phyloP scores from a whole-genome alignment of 2,888 invertebrate genomes.

The Hoplodrina blanda region DNA sequence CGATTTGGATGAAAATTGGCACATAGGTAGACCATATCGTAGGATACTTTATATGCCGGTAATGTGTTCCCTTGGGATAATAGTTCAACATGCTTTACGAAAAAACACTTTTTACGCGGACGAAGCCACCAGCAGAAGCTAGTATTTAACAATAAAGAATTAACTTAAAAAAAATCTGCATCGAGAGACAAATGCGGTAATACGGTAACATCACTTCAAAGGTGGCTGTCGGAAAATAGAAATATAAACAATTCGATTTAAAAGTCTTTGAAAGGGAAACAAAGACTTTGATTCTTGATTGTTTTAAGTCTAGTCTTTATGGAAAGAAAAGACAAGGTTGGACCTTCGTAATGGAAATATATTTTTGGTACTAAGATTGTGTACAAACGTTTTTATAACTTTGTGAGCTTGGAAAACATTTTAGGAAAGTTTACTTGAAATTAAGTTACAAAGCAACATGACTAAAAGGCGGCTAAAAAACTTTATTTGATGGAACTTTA shows the following conservation, averaged over 20 bases:
- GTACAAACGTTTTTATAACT: neutral
- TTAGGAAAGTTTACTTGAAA: neutral
- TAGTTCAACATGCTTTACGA: no score
- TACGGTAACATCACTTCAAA: neutral
- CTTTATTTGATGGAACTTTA: neutral
- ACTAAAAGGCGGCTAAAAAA: neutral
- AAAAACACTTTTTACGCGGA: no score
- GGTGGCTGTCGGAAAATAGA: neutral
- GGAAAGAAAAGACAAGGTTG: neutral
- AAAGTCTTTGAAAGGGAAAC: neutral
- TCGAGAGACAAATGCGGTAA: neutral
- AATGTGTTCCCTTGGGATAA: no score
- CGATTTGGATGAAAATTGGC: no score
- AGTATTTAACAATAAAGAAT: no score
- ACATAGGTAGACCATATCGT: no score
- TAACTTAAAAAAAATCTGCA: no score
- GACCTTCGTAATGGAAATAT: neutral
- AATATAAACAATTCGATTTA: neutral
- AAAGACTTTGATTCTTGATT: conserved; percentile 1
- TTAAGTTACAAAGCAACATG: neutral
- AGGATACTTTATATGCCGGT: no score
- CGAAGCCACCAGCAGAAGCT: no score
- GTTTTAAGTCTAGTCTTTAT: neutral
- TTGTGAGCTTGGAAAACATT: neutral
- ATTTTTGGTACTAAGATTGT: neutral